Conservation (phyloP, 2,888 invertebrate genomes). For the Parascotia fuliginaria region DNA sequence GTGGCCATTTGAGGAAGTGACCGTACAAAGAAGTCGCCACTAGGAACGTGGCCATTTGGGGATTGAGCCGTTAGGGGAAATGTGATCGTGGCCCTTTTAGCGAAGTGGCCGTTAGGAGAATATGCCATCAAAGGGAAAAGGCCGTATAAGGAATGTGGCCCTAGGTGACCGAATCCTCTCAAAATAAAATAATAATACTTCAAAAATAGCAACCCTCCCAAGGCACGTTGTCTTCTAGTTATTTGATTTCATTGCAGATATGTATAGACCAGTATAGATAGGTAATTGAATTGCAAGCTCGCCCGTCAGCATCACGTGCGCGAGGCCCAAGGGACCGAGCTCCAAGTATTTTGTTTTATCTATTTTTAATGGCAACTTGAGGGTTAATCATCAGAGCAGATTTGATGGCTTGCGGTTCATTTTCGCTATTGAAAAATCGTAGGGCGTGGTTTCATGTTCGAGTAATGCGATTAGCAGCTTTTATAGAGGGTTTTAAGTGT, state of each 20-base stretch:
- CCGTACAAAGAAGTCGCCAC: too few relatives aligned
- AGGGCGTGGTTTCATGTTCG: conserved; percentile 36
- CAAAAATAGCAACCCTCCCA: conserved; percentile 29
- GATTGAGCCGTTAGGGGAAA: too few relatives aligned
- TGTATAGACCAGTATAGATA: conserved; percentile 55
- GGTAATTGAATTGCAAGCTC: conserved; percentile 77
- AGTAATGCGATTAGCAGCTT: conserved; percentile 38
- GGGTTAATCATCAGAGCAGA: conserved; percentile 73
- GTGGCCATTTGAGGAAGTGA: too few relatives aligned
- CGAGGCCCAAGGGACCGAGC: conserved; percentile 58
- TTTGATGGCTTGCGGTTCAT: conserved; percentile 63
- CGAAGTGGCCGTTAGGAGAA: too few relatives aligned
- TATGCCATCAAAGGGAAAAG: too few relatives aligned
- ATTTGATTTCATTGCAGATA: conserved; percentile 62
- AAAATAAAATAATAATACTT: conserved; percentile 15
- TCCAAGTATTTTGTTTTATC: conserved; percentile 77
- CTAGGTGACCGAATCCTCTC: too few relatives aligned
- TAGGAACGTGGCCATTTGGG: too few relatives aligned
- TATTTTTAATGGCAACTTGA: conserved; percentile 78
- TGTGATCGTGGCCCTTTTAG: too few relatives aligned
- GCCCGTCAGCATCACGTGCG: conserved; percentile 64
- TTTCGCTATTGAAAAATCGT: conserved; percentile 42
- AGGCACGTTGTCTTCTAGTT: conserved; percentile 47
- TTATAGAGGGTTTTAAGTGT: conserved; percentile 24
- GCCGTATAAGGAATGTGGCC: too few relatives aligned